phyloP scores from a whole-genome alignment of 2,888 invertebrate species.

The Temnothorax ravouxi region DNA sequence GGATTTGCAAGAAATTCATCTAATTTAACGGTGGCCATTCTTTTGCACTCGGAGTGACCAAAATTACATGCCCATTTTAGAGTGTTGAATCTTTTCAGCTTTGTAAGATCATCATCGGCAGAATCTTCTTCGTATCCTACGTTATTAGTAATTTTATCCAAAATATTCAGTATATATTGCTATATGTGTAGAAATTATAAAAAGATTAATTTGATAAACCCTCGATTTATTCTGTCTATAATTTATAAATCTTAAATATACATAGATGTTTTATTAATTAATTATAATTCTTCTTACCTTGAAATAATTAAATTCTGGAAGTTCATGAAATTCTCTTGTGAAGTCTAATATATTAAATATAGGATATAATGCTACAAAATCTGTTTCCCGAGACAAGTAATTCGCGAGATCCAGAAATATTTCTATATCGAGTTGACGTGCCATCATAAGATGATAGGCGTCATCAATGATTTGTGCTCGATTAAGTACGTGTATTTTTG shows the following conservation, averaged over 20 bases:
- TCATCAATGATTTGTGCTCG: constrained; percentile 93
- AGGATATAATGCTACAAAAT: constrained; percentile 90
- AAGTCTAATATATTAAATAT: constrained; percentile 86
- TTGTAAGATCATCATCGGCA: constrained; percentile 55
- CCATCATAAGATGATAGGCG: constrained; percentile 87
- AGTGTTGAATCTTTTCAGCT: constrained; percentile 50
- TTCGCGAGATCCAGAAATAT: constrained; percentile 86
- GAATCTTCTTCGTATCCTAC: constrained; percentile 65
- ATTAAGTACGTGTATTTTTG: constrained; percentile 89
- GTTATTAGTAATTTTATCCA: constrained; percentile 56
- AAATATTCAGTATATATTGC: constrained; percentile 37
- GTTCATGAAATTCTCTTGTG: background rate
- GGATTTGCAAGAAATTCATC: constrained; percentile 60
- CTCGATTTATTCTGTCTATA: background rate
- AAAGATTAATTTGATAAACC: background rate
- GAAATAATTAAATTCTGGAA: constrained; percentile 7
- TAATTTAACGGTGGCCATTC: constrained; percentile 63
- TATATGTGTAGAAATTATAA: constrained; percentile 13
- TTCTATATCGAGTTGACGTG: background rate
- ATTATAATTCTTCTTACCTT: constrained; percentile 45
- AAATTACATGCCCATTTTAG: constrained; percentile 66
- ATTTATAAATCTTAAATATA: background rate
- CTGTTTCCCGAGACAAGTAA: constrained; percentile 89
- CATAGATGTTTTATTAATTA: background rate
- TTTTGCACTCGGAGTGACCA: constrained; percentile 63